Evolutionary conservation across 2,888 invertebrate species (phyloP), one percentile per base, ranked within the genome.

Genomic region (Belgica antarctica): DNA sequence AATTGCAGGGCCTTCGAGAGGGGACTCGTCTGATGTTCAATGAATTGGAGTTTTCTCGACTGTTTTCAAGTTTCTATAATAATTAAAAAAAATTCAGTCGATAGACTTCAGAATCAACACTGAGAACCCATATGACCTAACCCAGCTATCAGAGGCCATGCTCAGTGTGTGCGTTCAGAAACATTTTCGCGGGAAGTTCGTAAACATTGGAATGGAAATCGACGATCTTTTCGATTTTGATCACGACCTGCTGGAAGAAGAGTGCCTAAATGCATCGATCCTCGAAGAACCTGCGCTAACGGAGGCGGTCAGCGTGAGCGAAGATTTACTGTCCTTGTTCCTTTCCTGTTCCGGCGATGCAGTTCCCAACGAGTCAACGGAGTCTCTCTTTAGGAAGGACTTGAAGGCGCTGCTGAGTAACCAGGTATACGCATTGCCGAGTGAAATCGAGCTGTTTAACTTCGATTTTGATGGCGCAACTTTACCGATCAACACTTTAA

Each of bases 181-280:
- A 41, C 10, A n/a, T 41, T 41, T 41, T n/a, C n/a, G 41, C 41
- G 41, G 41, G 2, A 41, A 41, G 15, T 31, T 31, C 4, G 4
- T 31, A n/a, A n/a, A n/a, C n/a, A n/a, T n/a, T 10, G 41, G 41
- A 41, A 59, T 59, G 59, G 59, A 59, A 59, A 59, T 59, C n/a
- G 59, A 59, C 2, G 59, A 59, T 27, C n/a, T 59, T 4, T 59
- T 59, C 22, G 25, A 59, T 19, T 59, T 59, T 15, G 15, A 59
- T 27, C 12, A 59, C 2, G 59, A 59, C 7, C 12, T 59, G 1
- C 15, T 59, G 25, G n/a, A 59, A 4, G 27, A 17, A 12, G 12
- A 27, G 12, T 59, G 10, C 15, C n/a, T n/a, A n/a, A n/a, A n/a
- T n/a, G n/a, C n/a, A n/a, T n/a, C n/a, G n/a, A n/a, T n/a, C n/a